A percentile compares a stretch with the other conserved stretches of the same genome.
Conservation (phyloP, 1,140 invertebrate species). For the Sitodiplosis mosellana region DNA sequence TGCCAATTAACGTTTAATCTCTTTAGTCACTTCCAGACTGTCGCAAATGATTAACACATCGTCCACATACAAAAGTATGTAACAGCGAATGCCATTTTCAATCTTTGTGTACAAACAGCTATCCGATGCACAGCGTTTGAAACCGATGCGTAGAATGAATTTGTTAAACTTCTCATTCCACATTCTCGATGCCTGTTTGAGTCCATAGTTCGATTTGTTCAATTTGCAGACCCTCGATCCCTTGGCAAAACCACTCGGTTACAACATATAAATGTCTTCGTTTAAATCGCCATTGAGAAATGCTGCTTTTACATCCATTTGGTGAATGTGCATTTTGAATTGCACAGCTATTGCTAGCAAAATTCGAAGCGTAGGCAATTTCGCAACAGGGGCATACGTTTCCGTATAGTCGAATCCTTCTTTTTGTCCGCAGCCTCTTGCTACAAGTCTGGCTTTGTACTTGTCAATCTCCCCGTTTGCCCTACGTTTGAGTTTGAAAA, state of each 20-base stretch:
- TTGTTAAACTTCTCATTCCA: slow-evolving; percentile 12
- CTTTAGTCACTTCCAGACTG: background rate
- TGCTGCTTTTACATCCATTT: slow-evolving; percentile 25
- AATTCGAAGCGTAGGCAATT: slow-evolving; percentile 18
- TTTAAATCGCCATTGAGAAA: slow-evolving; percentile 25
- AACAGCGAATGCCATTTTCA: slow-evolving; percentile 4
- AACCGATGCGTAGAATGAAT: slow-evolving; percentile 11
- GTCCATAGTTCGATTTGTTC: slow-evolving; percentile 4
- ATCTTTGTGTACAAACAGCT: slow-evolving; percentile 9
- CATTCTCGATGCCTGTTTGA: slow-evolving; percentile 4
- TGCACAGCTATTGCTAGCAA: slow-evolving; percentile 12
- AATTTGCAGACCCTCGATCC: background rate
- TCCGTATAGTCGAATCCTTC: slow-evolving; percentile 22
- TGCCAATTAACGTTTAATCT: background rate
- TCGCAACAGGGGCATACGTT: slow-evolving; percentile 19
- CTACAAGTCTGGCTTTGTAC: slow-evolving; percentile 24
- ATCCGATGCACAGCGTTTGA: slow-evolving; percentile 12
- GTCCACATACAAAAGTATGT: slow-evolving; percentile 11
- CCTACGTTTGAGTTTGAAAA: slow-evolving; percentile 9
- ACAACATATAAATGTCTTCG: slow-evolving; percentile 13
- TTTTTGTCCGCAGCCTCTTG: slow-evolving; percentile 21
- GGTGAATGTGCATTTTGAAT: slow-evolving; percentile 12
- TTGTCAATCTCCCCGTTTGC: slow-evolving; percentile 6
- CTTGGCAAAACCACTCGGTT: slow-evolving; percentile 3
- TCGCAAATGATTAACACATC: slow-evolving; percentile 7